Conservation (phyloP, 2,797 vertebrate species). For the Rousettus madagascariensis region DNA sequence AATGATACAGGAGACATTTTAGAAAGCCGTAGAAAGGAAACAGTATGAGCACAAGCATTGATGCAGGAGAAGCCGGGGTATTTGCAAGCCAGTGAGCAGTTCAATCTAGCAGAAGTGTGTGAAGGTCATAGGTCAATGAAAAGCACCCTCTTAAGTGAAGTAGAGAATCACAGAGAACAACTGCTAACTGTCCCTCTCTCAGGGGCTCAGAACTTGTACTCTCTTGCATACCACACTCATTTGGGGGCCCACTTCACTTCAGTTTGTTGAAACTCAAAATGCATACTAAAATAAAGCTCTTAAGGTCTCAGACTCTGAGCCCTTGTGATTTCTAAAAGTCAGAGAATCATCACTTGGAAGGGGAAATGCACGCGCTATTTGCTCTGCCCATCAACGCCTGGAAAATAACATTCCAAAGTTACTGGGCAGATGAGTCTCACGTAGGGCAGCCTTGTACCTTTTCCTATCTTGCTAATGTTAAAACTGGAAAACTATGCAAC, state of each 20-base stretch:
- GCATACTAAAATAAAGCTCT: background rate
- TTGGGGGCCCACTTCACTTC: background rate
- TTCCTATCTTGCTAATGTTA: background rate
- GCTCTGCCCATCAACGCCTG: background rate
- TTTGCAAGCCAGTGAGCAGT: background rate
- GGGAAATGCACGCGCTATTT: background rate
- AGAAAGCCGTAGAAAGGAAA: background rate
- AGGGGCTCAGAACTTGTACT: background rate
- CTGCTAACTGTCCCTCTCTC: background rate
- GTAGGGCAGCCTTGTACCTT: background rate
- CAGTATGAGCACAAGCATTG: background rate
- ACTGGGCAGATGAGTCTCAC: background rate
- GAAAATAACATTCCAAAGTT: background rate
- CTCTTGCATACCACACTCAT: background rate
- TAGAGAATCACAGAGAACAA: background rate
- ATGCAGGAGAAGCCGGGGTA: background rate
- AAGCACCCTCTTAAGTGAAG: background rate
- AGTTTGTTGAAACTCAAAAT: slow-evolving; percentile 30
- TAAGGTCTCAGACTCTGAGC: background rate
- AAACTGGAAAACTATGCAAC: background rate
- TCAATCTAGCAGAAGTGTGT: background rate
- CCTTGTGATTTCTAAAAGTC: background rate
- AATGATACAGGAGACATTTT: background rate
- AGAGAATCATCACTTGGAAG: background rate
- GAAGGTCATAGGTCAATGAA: background rate